Evolutionary conservation across 2,797 vertebrate genomes (phyloP).

Genomic region (Chanos chanos): DNA sequence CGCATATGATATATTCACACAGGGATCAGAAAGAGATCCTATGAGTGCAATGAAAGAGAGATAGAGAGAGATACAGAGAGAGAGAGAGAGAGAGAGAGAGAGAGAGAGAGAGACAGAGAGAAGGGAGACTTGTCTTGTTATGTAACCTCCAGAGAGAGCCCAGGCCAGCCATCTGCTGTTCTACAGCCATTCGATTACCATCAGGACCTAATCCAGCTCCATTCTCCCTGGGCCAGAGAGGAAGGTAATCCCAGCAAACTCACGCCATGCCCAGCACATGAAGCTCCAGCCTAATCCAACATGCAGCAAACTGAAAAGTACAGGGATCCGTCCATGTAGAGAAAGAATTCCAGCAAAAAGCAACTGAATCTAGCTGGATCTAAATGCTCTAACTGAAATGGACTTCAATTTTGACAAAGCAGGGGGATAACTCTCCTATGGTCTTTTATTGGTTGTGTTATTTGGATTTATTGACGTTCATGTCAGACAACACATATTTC

Average conservation of each 20-base stretch:
- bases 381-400: too few relatives aligned
- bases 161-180: constrained; percentile 66
- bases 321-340: too few relatives aligned
- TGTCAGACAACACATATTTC: too few relatives aligned
- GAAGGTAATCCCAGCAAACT: constrained; percentile 57
- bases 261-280: background rate
- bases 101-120: background rate
- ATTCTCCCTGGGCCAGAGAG: constrained; percentile 38
- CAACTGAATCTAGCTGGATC: too few relatives aligned
- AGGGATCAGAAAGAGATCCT: too few relatives aligned
- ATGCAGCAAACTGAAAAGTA: too few relatives aligned
- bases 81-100: background rate
- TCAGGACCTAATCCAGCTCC: constrained; percentile 57
- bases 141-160: constrained; percentile 55
- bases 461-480: background rate
- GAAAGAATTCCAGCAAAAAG: too few relatives aligned
- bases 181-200: constrained; percentile 47
- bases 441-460: too few relatives aligned
- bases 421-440: too few relatives aligned
- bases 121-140: constrained; percentile 43
- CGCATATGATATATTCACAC: too few relatives aligned
- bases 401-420: too few relatives aligned
- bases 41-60: background rate
- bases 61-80: constrained; percentile 33
- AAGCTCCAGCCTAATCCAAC: too few relatives aligned